These are phyloP conservation scores for Branchipolynoe longqiensis DNA, from an alignment of 2,888 invertebrate species.

Conservation along the genomic window DNA sequence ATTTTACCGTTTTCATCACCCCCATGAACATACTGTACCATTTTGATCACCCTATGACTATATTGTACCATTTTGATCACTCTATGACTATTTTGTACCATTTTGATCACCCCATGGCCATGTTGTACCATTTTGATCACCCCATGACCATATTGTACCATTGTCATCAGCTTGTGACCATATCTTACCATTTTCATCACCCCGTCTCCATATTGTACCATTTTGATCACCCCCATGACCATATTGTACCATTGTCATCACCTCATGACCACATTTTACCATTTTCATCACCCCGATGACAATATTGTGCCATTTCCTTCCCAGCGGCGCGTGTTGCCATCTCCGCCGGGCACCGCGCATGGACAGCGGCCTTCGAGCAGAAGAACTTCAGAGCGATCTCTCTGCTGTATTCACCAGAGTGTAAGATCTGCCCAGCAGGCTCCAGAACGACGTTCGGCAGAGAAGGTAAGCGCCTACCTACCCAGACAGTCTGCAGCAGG, in stretches of 20 bases:
- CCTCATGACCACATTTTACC: neutral
- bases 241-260: neutral
- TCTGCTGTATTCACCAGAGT: slow-evolving; percentile 14
- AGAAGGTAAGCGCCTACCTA: neutral
- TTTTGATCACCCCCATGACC: neutral
- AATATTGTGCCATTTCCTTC: neutral
- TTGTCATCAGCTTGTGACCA: too few species aligned
- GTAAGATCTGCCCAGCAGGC: slow-evolving; percentile 18
- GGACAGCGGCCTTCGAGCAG: neutral
- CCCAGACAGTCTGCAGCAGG: neutral
- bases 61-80: too few species aligned
- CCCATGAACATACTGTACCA: too few species aligned
- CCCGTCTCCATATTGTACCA: neutral
- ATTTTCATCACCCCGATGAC: neutral
- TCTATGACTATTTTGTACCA: too few species aligned
- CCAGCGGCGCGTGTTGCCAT: neutral
- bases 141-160: too few species aligned
- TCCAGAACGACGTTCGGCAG: neutral
- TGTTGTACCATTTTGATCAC: too few species aligned
- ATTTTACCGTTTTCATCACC: too few species aligned
- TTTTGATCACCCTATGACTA: too few species aligned
- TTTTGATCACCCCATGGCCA: too few species aligned
- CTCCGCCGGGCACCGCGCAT: neutral
- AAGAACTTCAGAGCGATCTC: slow-evolving; percentile 29
- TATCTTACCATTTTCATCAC: neutral